Base-by-base conservation (phyloP, 2,113 vertebrate genomes). In the Chlorocebus sabaeus region DNA sequence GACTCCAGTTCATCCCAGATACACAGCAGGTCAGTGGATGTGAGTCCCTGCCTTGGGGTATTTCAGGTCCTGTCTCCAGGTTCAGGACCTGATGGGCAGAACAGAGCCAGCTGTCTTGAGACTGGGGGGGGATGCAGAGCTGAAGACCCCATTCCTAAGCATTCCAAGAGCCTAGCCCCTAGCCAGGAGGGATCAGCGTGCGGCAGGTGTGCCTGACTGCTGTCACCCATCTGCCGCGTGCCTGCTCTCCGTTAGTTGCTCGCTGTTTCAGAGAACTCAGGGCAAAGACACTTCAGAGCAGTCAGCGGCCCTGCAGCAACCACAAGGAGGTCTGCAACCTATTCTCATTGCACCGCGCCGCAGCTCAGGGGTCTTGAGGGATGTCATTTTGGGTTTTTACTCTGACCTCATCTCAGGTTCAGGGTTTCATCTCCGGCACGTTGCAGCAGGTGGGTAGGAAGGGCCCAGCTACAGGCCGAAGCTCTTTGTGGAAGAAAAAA, bases 251-350 rank as follows among this genome's bases (percentile, higher is more conserved):
- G 17, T 35, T 10, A 68, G 59, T 38, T 35, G 30, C 38, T 52
- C 11, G 3, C 70, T 6, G 52, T 48, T 61, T 48, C 89, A 23
- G 22, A 16, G 89, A 27, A 30, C 20, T 8, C 45, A 17, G 25
- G 40, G 76, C 12, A 14, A 52, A 80, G 25, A 61, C 8, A 2
- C 14, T 7, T 5, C 12, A 59, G 23, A 61, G 38, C 55, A 40
- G 23, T 25, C 57, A 10, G 25, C 1, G 1, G 64, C 1, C 13
- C 32, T 2, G 2, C 3, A 35, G 73, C 18, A 3, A 67, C 23
- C 2, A 13, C 57, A 40, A 6, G 0, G 43, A 72, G 2, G 8
- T 59, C 80, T 67, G 43, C 30, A 64, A 40, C 92, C 30, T 55
- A 61, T n/a, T 9, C 32, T 50, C 11, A 75, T 17, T 16, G 48